Evolutionary conservation across 1,140 invertebrate genomes (phyloP).

Genomic region (Penaeus japonicus): DNA sequence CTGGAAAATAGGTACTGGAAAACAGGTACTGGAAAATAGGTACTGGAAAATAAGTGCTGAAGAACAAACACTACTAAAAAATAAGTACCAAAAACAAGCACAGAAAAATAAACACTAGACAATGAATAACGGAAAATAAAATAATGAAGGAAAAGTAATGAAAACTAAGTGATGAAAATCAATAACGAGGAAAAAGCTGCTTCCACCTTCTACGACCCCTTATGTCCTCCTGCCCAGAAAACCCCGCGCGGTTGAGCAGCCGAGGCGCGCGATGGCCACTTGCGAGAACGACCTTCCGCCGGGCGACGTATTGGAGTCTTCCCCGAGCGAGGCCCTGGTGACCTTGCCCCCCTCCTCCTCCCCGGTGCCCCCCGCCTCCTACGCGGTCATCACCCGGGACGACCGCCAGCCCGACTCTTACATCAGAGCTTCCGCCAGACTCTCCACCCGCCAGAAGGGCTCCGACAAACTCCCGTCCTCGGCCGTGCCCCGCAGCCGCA

Average conservation of each 20-base stretch:
- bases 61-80: no score
- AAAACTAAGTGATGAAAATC: no score
- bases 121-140: no score
- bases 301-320: background rate
- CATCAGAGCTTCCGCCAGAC: background rate
- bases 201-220: no score
- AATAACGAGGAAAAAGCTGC: no score
- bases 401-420: background rate
- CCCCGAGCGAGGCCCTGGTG: background rate
- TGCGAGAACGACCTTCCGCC: constrained; percentile 11
- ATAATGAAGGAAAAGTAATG: no score
- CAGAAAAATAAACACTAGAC: no score
- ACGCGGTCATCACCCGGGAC: background rate
- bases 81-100: no score
- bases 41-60: no score
- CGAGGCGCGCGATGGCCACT: constrained; percentile 26
- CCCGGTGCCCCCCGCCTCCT: background rate
- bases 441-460: background rate
- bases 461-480: background rate
- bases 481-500: background rate
- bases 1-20: no score
- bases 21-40: no score
- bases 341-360: background rate
- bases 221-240: background rate
- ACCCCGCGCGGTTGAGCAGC: background rate